Evolutionary conservation across 2,113 vertebrate species (phyloP), one percentile per base, ranked within the genome.

Genomic region (Gila orcuttii): DNA sequence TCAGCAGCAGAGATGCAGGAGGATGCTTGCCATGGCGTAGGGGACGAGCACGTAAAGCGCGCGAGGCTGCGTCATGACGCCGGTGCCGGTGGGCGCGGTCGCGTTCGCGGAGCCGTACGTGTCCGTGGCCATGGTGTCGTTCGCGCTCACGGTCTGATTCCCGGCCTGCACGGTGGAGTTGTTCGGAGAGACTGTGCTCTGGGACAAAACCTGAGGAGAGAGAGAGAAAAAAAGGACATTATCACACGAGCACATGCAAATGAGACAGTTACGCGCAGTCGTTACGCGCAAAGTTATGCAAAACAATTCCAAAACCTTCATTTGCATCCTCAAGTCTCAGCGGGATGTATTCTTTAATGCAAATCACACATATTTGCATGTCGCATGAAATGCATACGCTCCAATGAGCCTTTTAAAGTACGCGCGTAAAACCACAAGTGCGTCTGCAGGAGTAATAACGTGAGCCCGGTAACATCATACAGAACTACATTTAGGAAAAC

Each of bases 1-100:
- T 94, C 92, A 95, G 71, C 91, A 94, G 87, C 87, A 89, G 90
- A 69, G 87, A 59, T 91, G 92, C 85, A 95, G 81, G 77, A 93
- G 78, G 83, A 88, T 87, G 64, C 89, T 90, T 15, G 85, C 91
- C 89, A 93, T 71, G 86, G 87, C n/a, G 83, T 92, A 11, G n/a
- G 91, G 89, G 59, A 92, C 36, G 85, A 95, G 88, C 86, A 93
- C 79, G 82, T 89, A 89, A 83, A 88, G 57, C 69, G 60, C 12
- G 74, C 85, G 86, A 15, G 90, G 64, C 12, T 91, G 90, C 89
- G 93, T 88, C 17, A 88, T 90, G 60, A 89, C 57, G 1, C 91
- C 92, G 0, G 87, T 82, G 55, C 89, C 92, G 4, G 82, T 47
- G 0, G 91, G 6, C 13, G 66, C 3, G 12, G 93, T 93, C 85